Evolutionary conservation across 1,140 invertebrate genomes (phyloP), one percentile per base, ranked within the genome.

Genomic region (Lerema accius): DNA sequence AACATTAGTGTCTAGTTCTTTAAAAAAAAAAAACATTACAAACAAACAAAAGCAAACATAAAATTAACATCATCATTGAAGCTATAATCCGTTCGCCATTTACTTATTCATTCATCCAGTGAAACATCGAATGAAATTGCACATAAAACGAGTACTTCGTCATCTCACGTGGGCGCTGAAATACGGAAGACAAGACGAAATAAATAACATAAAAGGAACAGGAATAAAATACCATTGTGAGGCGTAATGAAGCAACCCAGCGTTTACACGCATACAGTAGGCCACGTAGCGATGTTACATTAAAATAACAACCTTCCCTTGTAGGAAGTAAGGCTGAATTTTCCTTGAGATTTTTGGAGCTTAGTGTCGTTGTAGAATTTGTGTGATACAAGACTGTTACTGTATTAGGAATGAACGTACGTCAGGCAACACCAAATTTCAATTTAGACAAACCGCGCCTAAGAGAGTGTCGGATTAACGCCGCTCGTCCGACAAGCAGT

Each of bases 361-460:
- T 16, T 35, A 17, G 15, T 58, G 55, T 35, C 42, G 16, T n/a
- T 46, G 28, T 46, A 43, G 17, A 28, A 14, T 37, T 37, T n/a
- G 26, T 49, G 19, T 32, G 23, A 28, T 15, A 14, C 42, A 37
- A 42, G 64, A 13, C 53, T 9, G 50, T 16, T 35, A 43, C 63
- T 63, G 62, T 69, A 63, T 65, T 62, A 65, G 37, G 63, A 51
- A 67, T 63, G 49, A 71, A 42, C 55, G 55, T 68, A 66, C 37
- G 51, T 42, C 61, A 61, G 67, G 63, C 71, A 65, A 76, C 80
- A 84, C 75, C 77, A 72, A 76, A 83, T 84, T 84, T 84, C 80
- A 86, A 86, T 86, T 86, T 86, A 69, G 67, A 66, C 63, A 80
- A 82, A 83, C 82, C 82, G 74, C 73, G 75, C 66, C 66, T 70